Evolutionary conservation across 2,888 invertebrate genomes (phyloP), one percentile per base, ranked within the genome.

Genomic region (Phytoseiulus persimilis): DNA sequence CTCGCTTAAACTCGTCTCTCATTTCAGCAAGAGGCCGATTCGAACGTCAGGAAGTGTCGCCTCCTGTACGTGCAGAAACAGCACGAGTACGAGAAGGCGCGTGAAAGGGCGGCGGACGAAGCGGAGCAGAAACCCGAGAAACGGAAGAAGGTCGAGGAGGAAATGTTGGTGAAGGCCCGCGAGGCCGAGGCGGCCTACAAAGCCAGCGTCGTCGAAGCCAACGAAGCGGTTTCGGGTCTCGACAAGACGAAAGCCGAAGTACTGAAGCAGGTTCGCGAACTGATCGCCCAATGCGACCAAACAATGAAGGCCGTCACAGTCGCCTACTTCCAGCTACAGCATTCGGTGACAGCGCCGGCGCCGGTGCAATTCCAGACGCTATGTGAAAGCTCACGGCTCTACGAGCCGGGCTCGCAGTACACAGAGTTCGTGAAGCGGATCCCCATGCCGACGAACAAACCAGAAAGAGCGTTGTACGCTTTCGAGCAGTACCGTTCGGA

Each of bases 391-490:
- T 93, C 93, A 91, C 92, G 93, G 90, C 92, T 92, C 83, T 94
- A 94, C 91, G 93, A 94, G 90, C 93, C 94, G n/a, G 94, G 94
- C 83, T 92, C 93, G 83, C 94, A 94, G 91, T 94, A 93, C 92
- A 92, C 93, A 91, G 93, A 94, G 91, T 94, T 93, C 92, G 93
- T 94, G 31, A 93, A 93, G 90, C 91, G 93, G 39, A 91, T 94
- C 84, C 93, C 93, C 18, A 91, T 91, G 18, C 91, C 92, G 3
- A 90, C 91, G 1, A 87, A 45, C 32, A 87, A 87, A 18, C 87
- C 87, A n/a, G 87, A 87, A n/a, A 87, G 23, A n/a, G 39, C 87
- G 18, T n/a, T 39, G 33, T 87, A 87, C 87, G 31, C 87, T 6
- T 87, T 87, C 18, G 87, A 87, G 39, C 39, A 39, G 39, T 39